Percentiles rank a stretch among this genome's conserved stretches.
These are phyloP conservation scores for Cyrtodaria siliqua DNA, from an alignment of 2,888 invertebrate genomes.

Conservation along the genomic window DNA sequence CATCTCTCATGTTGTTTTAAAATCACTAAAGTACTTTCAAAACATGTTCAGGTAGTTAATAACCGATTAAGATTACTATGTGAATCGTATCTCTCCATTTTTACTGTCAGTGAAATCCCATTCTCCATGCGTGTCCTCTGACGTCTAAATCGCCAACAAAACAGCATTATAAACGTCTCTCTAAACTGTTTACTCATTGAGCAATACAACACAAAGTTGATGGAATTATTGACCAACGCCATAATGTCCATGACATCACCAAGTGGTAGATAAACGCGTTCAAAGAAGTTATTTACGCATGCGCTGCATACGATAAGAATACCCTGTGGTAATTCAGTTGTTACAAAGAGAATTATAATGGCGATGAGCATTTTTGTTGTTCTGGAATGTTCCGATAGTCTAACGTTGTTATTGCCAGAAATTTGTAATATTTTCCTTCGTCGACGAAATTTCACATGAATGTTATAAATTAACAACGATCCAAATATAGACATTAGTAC, in stretches of 20 bases:
- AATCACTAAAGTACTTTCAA: too few species aligned
- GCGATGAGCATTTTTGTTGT: constrained; percentile 96
- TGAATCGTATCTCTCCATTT: constrained; percentile 57
- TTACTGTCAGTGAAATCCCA: constrained; percentile 60
- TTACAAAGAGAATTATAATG: constrained; percentile 93
- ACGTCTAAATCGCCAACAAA: constrained; percentile 62
- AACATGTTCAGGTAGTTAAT: too few species aligned
- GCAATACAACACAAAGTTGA: constrained; percentile 97
- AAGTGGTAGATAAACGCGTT: constrained; percentile 88
- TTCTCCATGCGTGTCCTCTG: constrained; percentile 43
- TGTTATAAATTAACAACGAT: constrained; percentile 83
- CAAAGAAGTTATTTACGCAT: constrained; percentile 90
- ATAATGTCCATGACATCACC: constrained; percentile 95
- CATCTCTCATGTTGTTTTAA: too few species aligned
- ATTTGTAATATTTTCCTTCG: constrained; percentile 77
- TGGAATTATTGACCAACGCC: constrained; percentile 95
- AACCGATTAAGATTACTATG: constrained; percentile 64
- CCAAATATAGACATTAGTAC: constrained; percentile 91
- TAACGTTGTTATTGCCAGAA: constrained; percentile 73
- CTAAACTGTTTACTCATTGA: constrained; percentile 97
- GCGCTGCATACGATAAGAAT: constrained; percentile 91
- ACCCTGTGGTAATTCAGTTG: constrained; percentile 96
- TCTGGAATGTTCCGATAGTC: constrained; percentile 87
- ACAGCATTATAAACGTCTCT: constrained; percentile 85
- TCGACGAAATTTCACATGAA: constrained; percentile 75